Conservation (phyloP, 1,140 invertebrate species). For the Drosophila pseudoobscura region DNA sequence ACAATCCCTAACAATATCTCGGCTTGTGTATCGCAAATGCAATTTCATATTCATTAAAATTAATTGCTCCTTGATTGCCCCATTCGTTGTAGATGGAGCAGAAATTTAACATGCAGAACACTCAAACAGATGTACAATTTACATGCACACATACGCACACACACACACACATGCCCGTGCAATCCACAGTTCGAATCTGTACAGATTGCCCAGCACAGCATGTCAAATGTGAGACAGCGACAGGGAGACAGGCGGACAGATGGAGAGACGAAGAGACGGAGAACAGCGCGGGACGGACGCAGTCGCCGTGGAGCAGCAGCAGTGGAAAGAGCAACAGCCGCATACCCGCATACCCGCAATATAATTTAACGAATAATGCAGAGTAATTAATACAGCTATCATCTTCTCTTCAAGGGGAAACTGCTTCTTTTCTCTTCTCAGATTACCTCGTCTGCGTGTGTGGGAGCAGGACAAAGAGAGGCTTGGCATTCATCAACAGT, state of each 20-base stretch:
- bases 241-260: constrained; percentile 1
- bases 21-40: constrained; percentile 36
- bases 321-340: constrained; percentile 28
- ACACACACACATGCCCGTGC: too few relatives aligned
- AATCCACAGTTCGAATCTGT: constrained; percentile 24
- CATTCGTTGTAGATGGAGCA: constrained; percentile 10
- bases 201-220: constrained; percentile 3
- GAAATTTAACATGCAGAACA: constrained; percentile 38
- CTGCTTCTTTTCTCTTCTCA: constrained; percentile 46
- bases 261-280: too few relatives aligned
- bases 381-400: constrained; percentile 70
- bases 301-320: constrained; percentile 7
- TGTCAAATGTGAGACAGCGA: constrained; percentile 38
- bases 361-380: constrained; percentile 69
- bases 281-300: background rate
- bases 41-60: constrained; percentile 69
- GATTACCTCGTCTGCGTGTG: constrained; percentile 26
- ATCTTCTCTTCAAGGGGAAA: constrained; percentile 31
- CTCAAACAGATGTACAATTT: constrained; percentile 5
- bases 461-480: constrained; percentile 2
- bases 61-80: constrained; percentile 59
- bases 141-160: too few relatives aligned
- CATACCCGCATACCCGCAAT: constrained; percentile 36
- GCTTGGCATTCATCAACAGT: constrained; percentile 13
- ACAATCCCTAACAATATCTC: constrained; percentile 32